Conservation (phyloP, 2,113 vertebrate genomes). For the Notechis scutatus region DNA sequence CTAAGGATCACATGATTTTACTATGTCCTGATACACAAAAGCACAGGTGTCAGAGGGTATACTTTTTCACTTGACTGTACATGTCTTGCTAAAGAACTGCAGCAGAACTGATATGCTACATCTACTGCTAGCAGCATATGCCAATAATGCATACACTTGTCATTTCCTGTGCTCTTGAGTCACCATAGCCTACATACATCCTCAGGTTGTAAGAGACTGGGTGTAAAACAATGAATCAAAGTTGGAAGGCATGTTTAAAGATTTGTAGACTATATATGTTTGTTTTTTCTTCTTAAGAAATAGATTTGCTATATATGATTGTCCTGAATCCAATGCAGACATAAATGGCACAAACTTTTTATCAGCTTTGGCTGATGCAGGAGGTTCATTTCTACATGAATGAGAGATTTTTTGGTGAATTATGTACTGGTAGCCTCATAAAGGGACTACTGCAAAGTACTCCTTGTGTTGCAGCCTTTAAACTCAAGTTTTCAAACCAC, state of each 20-base stretch:
- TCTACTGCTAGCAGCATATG: not conserved
- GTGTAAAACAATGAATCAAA: not conserved
- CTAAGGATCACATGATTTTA: too few species aligned
- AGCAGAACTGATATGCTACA: not conserved
- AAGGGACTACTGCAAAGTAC: not conserved
- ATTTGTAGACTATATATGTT: not conserved
- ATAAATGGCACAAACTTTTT: not conserved
- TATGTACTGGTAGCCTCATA: not conserved
- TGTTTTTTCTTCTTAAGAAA: not conserved
- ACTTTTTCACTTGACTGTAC: not conserved
- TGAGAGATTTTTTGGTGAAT: not conserved
- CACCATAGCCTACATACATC: not conserved
- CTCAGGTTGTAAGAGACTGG: not conserved
- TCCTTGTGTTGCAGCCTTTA: not conserved
- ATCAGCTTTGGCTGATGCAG: not conserved
- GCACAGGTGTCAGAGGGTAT: too few species aligned
- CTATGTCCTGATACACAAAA: too few species aligned
- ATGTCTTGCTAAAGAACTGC: not conserved
- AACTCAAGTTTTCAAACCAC: not conserved
- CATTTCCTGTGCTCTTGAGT: not conserved
- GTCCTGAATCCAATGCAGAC: not conserved
- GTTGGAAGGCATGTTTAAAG: not conserved
- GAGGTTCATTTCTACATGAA: not conserved
- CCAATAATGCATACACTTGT: not conserved
- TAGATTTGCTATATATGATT: not conserved